Percentiles rank a stretch among this genome's conserved stretches.
Conservation (phyloP, 2,888 invertebrate genomes). For the Parapristionchus giblindavisi region DNA sequence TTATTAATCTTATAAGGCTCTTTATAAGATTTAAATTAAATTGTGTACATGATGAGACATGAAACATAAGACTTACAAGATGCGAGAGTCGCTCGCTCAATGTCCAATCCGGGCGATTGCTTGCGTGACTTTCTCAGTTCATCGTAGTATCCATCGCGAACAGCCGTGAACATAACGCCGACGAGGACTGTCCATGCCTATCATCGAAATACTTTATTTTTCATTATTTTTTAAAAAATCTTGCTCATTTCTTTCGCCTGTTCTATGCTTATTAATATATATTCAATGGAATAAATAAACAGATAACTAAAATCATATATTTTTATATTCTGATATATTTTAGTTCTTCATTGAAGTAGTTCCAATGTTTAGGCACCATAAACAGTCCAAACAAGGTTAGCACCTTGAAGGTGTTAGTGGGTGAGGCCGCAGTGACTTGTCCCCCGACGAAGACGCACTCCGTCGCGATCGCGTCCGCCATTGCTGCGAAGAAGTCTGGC, state of each 20-base stretch:
- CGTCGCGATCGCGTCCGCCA: constrained; percentile 40
- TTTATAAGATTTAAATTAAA: too few relatives aligned
- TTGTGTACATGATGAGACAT: too few relatives aligned
- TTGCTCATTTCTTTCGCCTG: too few relatives aligned
- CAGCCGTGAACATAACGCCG: constrained; percentile 40
- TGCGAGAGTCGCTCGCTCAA: not conserved
- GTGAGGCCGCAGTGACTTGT: constrained; percentile 32
- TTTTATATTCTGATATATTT: too few relatives aligned
- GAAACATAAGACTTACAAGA: constrained; percentile 3
- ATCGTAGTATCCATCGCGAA: constrained; percentile 41
- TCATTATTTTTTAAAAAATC: not conserved
- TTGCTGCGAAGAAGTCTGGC: constrained; percentile 40
- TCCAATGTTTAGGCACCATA: not conserved
- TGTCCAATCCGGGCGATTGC: constrained; percentile 36
- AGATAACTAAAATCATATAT: too few relatives aligned
- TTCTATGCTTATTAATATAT: not conserved
- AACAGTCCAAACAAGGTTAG: not conserved
- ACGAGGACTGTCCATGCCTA: constrained; percentile 42
- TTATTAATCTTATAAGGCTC: too few relatives aligned
- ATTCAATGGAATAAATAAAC: too few relatives aligned
- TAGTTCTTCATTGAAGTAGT: not conserved
- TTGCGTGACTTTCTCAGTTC: constrained; percentile 35
- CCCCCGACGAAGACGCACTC: constrained; percentile 42
- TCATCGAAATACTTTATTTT: not conserved
- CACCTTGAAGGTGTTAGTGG: constrained; percentile 42